phyloP scores from a whole-genome alignment of 2,113 vertebrate species.

The Camarhynchus parvulus region DNA sequence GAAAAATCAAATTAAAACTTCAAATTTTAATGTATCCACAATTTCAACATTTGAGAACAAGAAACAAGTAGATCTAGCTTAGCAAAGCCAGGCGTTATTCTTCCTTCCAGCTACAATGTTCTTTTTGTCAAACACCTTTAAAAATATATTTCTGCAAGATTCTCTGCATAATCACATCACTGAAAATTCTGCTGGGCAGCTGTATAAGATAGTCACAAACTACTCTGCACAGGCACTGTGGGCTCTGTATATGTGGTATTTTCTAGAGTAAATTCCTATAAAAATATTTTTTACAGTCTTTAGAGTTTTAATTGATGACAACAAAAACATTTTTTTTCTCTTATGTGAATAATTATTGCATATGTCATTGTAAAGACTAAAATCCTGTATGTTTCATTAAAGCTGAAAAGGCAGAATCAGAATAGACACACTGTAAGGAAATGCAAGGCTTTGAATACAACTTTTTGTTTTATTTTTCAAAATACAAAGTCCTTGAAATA shows the following conservation, averaged over 20 bases:
- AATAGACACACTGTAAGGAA: background rate
- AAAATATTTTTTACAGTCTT: background rate
- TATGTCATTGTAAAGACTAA: background rate
- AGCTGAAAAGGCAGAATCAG: conserved; percentile 37
- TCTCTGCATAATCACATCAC: background rate
- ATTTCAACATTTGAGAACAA: background rate
- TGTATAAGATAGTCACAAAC: background rate
- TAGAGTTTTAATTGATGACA: background rate
- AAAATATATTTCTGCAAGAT: background rate
- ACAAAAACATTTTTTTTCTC: background rate
- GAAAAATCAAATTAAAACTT: background rate
- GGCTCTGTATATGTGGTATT: background rate
- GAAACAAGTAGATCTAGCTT: background rate
- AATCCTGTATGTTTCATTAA: background rate
- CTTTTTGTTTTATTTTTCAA: background rate
- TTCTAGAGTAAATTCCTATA: background rate
- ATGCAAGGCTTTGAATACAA: conserved; percentile 20
- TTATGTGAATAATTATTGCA: conserved; percentile 2
- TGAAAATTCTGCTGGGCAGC: background rate
- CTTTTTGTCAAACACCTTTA: background rate
- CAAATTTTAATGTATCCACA: background rate
- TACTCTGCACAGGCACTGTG: background rate
- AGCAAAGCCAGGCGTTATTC: background rate
- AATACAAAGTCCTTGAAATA: conserved; percentile 34
- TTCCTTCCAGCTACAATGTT: background rate